These are phyloP conservation scores for Xyliphius kryptos DNA, from an alignment of 2,113 vertebrate genomes.

Conservation along the genomic window DNA sequence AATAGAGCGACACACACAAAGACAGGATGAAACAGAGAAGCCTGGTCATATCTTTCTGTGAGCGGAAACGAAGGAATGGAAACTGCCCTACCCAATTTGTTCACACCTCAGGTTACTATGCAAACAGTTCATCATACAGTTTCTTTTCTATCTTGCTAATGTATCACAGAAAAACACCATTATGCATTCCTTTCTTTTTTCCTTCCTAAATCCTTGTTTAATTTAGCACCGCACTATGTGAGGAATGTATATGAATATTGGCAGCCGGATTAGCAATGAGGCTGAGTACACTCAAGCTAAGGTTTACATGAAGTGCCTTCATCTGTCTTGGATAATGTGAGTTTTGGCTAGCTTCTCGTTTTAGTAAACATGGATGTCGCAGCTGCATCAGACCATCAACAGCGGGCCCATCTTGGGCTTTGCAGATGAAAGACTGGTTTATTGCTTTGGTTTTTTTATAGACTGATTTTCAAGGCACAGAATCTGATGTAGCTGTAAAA, in stretches of 20 bases:
- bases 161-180: neutral
- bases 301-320: too few species aligned
- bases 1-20: too few species aligned
- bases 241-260: conserved; percentile 4
- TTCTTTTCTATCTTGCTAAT: conserved; percentile 6
- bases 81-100: conserved; percentile 23
- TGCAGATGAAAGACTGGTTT: too few species aligned
- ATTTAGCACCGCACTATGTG: neutral
- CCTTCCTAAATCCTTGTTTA: conserved; percentile 15
- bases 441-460: too few species aligned
- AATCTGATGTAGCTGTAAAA: too few species aligned
- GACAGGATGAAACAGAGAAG: conserved; percentile 37
- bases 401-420: too few species aligned
- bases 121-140: conserved; percentile 23
- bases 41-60: too few species aligned
- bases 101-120: conserved; percentile 36
- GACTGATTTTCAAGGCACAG: too few species aligned
- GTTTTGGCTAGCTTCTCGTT: conserved; percentile 15
- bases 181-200: neutral
- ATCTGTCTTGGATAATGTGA: conserved; percentile 9
- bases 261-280: too few species aligned
- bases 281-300: too few species aligned
- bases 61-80: too few species aligned
- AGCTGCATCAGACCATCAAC: conserved; percentile 20
- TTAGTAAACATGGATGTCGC: neutral